phyloP scores from a whole-genome alignment of 2,888 invertebrate species.

The Cylindroiulus punctatus region DNA sequence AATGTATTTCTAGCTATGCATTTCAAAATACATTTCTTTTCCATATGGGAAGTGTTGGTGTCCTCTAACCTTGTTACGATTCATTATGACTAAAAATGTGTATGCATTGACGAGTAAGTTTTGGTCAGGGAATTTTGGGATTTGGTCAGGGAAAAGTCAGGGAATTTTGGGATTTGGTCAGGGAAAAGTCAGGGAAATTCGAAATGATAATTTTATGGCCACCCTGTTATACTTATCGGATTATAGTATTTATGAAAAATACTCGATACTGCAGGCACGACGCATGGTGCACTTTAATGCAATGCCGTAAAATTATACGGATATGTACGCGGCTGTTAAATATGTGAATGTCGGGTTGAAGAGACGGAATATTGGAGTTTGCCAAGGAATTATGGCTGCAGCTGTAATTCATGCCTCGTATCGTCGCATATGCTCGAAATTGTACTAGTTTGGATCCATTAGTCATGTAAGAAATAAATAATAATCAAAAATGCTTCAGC shows the following conservation, averaged over 20 bases:
- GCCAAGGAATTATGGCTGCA: not conserved
- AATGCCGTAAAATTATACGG: not conserved
- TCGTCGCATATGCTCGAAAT: slow-evolving; percentile 21
- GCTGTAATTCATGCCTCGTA: slow-evolving; percentile 26
- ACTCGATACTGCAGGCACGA: not conserved
- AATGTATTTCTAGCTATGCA: too few relatives aligned
- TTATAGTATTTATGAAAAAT: not conserved
- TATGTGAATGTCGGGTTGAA: not conserved
- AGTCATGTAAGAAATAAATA: slow-evolving; percentile 27
- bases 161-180: too few relatives aligned
- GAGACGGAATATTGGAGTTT: not conserved
- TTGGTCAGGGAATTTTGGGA: too few relatives aligned
- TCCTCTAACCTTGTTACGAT: too few relatives aligned
- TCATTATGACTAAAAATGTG: too few relatives aligned
- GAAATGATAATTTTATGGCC: too few relatives aligned
- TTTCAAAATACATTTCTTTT: too few relatives aligned
- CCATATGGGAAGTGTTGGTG: too few relatives aligned
- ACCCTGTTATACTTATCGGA: too few relatives aligned
- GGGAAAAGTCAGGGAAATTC: too few relatives aligned
- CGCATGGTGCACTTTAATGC: not conserved
- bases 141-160: too few relatives aligned
- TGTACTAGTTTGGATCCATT: slow-evolving; percentile 15
- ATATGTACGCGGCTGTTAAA: not conserved
- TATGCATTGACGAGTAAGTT: too few relatives aligned
- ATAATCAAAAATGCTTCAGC: slow-evolving; percentile 25